Conservation (phyloP, 2,113 vertebrate genomes). For the Stegostoma tigrinum region DNA sequence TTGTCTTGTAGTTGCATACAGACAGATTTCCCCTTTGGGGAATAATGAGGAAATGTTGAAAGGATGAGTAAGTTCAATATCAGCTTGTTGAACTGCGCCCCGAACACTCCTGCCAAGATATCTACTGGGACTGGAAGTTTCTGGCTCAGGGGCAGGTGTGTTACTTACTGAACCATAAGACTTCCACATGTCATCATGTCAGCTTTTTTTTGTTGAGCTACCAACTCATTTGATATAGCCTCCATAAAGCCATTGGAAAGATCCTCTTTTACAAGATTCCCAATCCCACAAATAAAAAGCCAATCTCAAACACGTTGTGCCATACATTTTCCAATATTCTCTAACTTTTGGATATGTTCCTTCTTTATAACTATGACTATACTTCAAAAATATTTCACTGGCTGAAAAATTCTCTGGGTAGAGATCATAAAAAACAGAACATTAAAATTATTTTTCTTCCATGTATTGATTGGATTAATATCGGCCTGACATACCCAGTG, state of each 20-base stretch:
- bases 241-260: not conserved
- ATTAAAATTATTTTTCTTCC: not conserved
- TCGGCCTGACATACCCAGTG: not conserved
- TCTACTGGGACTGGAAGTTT: too few relatives aligned
- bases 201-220: not conserved
- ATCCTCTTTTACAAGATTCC: not conserved
- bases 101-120: too few relatives aligned
- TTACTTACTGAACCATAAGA: too few relatives aligned
- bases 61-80: too few relatives aligned
- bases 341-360: not conserved
- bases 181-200: not conserved
- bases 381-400: not conserved
- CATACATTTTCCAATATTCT: not conserved
- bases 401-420: too few relatives aligned
- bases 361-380: not conserved
- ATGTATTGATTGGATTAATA: not conserved
- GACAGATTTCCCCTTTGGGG: too few relatives aligned
- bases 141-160: too few relatives aligned
- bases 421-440: not conserved
- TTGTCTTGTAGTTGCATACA: too few relatives aligned
- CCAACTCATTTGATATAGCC: not conserved
- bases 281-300: not conserved
- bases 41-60: too few relatives aligned
- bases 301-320: not conserved
- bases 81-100: too few relatives aligned